Base-by-base conservation (phyloP, 2,113 vertebrate genomes). In the Larimichthys crocea region DNA sequence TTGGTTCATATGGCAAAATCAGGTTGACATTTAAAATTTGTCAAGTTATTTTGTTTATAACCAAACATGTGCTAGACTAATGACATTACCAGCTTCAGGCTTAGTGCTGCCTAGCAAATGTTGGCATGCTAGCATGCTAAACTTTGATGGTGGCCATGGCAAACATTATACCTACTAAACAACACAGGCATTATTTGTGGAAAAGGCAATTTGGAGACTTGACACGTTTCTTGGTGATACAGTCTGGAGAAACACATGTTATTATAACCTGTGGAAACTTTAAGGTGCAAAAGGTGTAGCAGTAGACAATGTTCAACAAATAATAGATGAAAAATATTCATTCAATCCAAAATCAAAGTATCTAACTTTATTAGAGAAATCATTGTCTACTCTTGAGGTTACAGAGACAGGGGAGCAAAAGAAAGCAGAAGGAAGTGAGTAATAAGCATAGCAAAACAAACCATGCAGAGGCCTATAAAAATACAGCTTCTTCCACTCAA, bases 401-500 rank as follows among this genome's bases (percentile, higher is more conserved):
- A 8, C 35, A 40, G 7, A 3, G 17, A 20, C 5, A 48, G 14
- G 10, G 26, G 42, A 66, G 63, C 17, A n/a, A 79, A 24, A 64
- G 66, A 76, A 71, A 68, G 15, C 16, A 15, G 78, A 60, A 86
- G 69, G 73, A 68, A 73, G 66, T 63, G 57, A 85, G 59, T 74
- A 40, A 87, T 80, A 59, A 69, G 24, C 61, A 66, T 50, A 57
- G 71, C 55, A 80, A 87, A 86, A 55, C 52, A 86, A 86, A 83
- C 76, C 35, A 68, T 49, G 20, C 60, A 35, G 67, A 62, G 50
- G 68, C 83, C 63, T 72, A 74, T 87, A 82, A 93, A 93, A 84
- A 80, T 69, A 74, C 52, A 62, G 79, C 61, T 78, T 80, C 74
- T 84, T 77, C 80, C 89, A 68, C 80, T 90, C 80, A 68, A 89